Percentiles rank a stretch among this genome's conserved stretches.
phyloP scores from a whole-genome alignment of 2,797 vertebrate species.

The Enteromius paludinosus region DNA sequence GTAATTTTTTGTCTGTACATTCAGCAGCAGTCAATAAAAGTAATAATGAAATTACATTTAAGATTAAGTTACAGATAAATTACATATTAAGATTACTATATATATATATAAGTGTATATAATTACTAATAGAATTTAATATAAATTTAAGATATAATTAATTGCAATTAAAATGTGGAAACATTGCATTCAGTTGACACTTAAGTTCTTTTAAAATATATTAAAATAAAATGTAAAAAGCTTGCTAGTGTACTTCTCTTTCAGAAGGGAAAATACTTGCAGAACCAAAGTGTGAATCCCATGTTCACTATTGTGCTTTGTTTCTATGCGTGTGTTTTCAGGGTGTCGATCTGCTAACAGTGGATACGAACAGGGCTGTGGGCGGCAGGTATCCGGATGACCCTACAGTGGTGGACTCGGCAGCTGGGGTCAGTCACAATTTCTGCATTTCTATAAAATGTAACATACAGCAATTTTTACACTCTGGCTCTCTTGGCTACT shows the following conservation, averaged over 20 bases:
- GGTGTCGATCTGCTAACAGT: slow-evolving; percentile 56
- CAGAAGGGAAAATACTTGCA: background rate
- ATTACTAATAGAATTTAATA: background rate
- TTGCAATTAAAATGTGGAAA: background rate
- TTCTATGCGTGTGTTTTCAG: slow-evolving; percentile 40
- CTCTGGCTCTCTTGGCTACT: background rate
- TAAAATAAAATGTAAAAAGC: background rate
- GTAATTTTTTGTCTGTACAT: background rate
- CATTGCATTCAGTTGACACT: background rate
- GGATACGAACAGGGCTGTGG: slow-evolving; percentile 60
- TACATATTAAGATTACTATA: too few species aligned
- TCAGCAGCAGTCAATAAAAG: background rate
- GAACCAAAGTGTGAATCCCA: background rate
- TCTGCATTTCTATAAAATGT: background rate
- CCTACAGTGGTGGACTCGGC: slow-evolving; percentile 41
- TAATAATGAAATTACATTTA: background rate
- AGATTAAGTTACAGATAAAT: background rate
- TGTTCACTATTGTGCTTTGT: background rate
- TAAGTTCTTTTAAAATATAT: background rate
- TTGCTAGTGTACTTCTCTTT: background rate
- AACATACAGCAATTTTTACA: background rate
- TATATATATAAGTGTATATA: too few species aligned
- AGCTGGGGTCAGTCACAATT: slow-evolving; percentile 50
- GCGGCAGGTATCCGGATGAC: slow-evolving; percentile 59
- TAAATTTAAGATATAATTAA: background rate